Conservation (phyloP, 1,140 invertebrate species). For the Drosophila guanche region DNA sequence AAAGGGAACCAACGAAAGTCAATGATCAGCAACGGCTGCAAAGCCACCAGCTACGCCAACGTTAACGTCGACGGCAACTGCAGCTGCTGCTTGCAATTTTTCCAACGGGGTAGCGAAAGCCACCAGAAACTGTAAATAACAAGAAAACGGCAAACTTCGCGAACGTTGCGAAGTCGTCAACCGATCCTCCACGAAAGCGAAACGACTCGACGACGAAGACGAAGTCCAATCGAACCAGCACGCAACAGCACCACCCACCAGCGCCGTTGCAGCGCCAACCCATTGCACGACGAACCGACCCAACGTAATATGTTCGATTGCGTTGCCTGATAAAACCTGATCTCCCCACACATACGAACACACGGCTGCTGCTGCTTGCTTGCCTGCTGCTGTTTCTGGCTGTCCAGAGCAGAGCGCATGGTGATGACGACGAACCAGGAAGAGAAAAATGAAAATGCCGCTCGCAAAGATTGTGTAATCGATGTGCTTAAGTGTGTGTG, state of each 20-base stretch:
- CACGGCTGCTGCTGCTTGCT: not conserved
- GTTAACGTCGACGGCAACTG: constrained; percentile 21
- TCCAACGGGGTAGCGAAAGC: constrained; percentile 77
- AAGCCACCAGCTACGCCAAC: constrained; percentile 25
- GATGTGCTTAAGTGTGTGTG: constrained; percentile 40
- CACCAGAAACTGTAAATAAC: constrained; percentile 79
- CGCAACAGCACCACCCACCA: constrained; percentile 43
- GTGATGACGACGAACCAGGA: constrained; percentile 74
- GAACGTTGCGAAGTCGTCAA: constrained; percentile 51
- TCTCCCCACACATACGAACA: constrained; percentile 45
- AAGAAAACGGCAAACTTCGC: constrained; percentile 70
- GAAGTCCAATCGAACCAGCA: constrained; percentile 42
- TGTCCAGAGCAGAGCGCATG: constrained; percentile 23
- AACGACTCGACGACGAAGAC: constrained; percentile 35
- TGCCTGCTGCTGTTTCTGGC: no score
- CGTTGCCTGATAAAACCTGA: constrained; percentile 77
- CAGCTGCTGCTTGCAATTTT: constrained; percentile 67
- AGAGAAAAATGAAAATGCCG: constrained; percentile 81
- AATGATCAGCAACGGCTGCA: constrained; percentile 63
- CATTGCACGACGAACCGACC: constrained; percentile 24
- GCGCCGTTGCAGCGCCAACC: constrained; percentile 22
- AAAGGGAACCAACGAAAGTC: constrained; percentile 77
- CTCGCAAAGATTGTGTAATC: constrained; percentile 77
- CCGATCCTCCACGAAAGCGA: constrained; percentile 65
- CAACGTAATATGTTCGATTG: constrained; percentile 68